These are phyloP conservation scores for Drosophila nr. medialis DNA, from an alignment of 2,888 invertebrate genomes.

Conservation along the genomic window DNA sequence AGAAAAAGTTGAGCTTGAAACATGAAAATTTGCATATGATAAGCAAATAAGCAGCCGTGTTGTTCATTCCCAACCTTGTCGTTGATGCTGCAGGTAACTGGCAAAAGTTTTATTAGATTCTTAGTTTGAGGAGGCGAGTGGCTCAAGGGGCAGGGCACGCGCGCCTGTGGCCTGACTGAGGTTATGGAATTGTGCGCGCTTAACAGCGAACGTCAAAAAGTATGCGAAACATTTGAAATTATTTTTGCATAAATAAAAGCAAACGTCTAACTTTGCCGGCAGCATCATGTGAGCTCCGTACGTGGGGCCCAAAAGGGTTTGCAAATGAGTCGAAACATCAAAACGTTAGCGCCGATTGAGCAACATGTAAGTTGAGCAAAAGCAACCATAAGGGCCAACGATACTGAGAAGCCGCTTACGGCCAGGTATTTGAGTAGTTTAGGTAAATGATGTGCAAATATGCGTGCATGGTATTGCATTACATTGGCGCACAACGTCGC, in stretches of 20 bases:
- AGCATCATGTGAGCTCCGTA: conserved; percentile 21
- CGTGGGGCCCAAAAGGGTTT: conserved; percentile 57
- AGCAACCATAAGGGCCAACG: conserved; percentile 13
- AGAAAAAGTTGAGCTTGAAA: conserved; percentile 69
- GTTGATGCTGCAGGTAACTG: conserved; percentile 53
- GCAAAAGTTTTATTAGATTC: conserved; percentile 80
- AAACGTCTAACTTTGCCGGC: conserved; percentile 38
- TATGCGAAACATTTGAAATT: conserved; percentile 76
- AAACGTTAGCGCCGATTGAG: conserved; percentile 45
- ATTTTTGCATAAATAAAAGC: conserved; percentile 76
- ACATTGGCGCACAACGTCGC: conserved; percentile 38
- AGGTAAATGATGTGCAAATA: conserved; percentile 68
- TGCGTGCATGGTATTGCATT: conserved; percentile 49
- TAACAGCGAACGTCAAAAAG: conserved; percentile 56
- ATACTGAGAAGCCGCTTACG: conserved; percentile 52
- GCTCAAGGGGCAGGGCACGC: conserved; percentile 13
- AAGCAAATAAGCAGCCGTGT: conserved; percentile 71
- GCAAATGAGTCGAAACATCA: conserved; percentile 61
- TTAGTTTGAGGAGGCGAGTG: conserved; percentile 49
- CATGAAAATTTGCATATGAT: conserved; percentile 80
- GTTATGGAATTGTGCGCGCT: conserved; percentile 66
- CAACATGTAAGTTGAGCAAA: conserved; percentile 18
- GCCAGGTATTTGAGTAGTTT: conserved; percentile 30
- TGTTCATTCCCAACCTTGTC: conserved; percentile 24
- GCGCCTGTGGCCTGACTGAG: conserved; percentile 57